Percentiles rank a stretch among this genome's conserved stretches.
Evolutionary conservation across 2,797 vertebrate genomes (phyloP).

Genomic region (Chaunax sp.): DNA sequence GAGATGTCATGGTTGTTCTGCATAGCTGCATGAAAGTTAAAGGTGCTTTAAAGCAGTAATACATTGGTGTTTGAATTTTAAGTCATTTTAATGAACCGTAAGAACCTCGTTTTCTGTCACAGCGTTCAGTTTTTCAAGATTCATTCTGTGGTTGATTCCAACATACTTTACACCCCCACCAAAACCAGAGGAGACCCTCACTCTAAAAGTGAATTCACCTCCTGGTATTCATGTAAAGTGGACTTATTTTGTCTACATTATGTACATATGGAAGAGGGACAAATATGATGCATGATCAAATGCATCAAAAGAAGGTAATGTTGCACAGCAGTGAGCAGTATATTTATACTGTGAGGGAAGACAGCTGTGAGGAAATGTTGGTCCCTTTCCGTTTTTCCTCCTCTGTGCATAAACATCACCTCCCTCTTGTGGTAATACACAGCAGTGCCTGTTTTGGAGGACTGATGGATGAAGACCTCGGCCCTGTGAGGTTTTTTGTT

Average conservation of each 20-base stretch:
- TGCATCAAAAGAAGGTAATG: conserved; percentile 27
- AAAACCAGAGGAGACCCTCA: too few relatives aligned
- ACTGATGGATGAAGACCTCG: conserved; percentile 1
- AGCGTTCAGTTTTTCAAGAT: not conserved
- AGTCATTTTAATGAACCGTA: conserved; percentile 12
- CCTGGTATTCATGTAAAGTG: not conserved
- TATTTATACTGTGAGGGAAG: conserved; percentile 32
- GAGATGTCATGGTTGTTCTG: conserved; percentile 19
- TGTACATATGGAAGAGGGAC: not conserved
- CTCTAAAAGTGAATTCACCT: too few relatives aligned
- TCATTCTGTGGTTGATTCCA: too few relatives aligned
- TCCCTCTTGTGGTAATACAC: conserved; percentile 68
- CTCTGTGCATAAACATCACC: conserved; percentile 43
- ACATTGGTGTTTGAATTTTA: not conserved
- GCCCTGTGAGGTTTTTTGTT: not conserved
- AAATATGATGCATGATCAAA: conserved; percentile 20
- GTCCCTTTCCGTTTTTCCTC: conserved; percentile 35
- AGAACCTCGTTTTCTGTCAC: not conserved
- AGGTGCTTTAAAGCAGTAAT: not conserved
- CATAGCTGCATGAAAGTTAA: conserved; percentile 13
- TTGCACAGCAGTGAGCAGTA: conserved; percentile 30
- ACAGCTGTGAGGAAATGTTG: conserved; percentile 65
- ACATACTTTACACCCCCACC: too few relatives aligned
- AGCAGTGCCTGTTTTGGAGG: conserved; percentile 13
- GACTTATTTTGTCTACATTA: not conserved